Conservation (phyloP, 2,888 invertebrate genomes). For the Eupithecia tripunctaria region DNA sequence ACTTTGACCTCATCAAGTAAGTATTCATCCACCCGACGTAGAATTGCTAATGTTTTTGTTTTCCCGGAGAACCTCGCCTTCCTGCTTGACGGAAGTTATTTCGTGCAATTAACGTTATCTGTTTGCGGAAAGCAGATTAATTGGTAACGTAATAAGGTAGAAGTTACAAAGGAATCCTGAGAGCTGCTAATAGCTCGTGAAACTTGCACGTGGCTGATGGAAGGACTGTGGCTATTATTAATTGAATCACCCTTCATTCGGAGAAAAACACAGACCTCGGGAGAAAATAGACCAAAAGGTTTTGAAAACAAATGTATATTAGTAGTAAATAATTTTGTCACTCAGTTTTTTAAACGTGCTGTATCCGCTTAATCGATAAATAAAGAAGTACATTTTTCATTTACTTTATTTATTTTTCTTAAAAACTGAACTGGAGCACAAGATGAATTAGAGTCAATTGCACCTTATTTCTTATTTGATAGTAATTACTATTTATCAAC, state of each 20-base stretch:
- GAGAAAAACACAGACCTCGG: not conserved
- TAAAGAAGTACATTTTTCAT: no score
- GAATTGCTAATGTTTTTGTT: constrained; percentile 38
- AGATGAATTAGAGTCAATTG: no score
- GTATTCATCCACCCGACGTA: constrained; percentile 1
- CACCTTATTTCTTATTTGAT: no score
- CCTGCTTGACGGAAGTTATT: constrained; percentile 21
- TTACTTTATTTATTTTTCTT: no score
- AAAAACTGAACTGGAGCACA: no score
- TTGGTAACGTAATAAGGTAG: constrained; percentile 12
- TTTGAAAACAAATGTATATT: not conserved
- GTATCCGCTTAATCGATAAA: not conserved
- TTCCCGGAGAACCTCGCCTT: constrained; percentile 28
- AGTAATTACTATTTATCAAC: no score
- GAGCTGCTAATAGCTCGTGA: not conserved
- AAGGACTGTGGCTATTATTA: not conserved
- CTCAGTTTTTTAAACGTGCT: not conserved
- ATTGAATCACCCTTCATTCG: not conserved
- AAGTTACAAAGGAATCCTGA: not conserved
- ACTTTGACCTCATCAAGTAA: not conserved
- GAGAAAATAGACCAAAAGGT: not conserved
- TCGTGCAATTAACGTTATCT: constrained; percentile 31
- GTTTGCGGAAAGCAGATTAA: constrained; percentile 13
- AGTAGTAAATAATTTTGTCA: no score
- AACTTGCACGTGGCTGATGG: not conserved